Percentiles rank a stretch among this genome's conserved stretches.
Conservation (phyloP, 2,888 invertebrate genomes). For the Mythimna albipuncta region DNA sequence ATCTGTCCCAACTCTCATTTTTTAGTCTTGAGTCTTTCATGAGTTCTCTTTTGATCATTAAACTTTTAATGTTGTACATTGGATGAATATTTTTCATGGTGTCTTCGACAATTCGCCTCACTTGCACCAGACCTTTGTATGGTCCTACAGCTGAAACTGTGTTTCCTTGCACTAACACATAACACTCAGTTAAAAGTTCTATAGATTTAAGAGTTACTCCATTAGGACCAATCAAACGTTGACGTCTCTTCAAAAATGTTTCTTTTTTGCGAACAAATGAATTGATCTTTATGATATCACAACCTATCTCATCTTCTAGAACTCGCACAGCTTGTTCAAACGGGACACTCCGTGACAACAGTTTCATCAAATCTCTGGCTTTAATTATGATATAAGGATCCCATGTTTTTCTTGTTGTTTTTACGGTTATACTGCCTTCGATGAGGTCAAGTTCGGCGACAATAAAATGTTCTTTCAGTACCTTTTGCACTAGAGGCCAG, state of each 20-base stretch:
- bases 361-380: constrained; percentile 98
- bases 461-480: constrained; percentile 94
- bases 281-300: constrained; percentile 99
- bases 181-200: constrained; percentile 98
- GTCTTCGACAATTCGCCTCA: constrained; percentile 97
- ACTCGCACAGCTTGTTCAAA: constrained; percentile 98
- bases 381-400: constrained; percentile 99
- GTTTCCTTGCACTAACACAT: constrained; percentile 98
- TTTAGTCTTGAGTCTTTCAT: constrained; percentile 97
- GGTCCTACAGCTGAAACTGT: constrained; percentile 99
- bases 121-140: constrained; percentile 96
- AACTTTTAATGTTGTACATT: constrained; percentile 98
- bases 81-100: constrained; percentile 99
- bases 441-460: constrained; percentile 97
- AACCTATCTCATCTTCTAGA: constrained; percentile 96
- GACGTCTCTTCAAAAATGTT: constrained; percentile 98
- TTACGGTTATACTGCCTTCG: constrained; percentile 98
- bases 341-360: constrained; percentile 98
- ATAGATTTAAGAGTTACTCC: constrained; percentile 99
- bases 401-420: constrained; percentile 99
- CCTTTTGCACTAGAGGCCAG: constrained; percentile 98
- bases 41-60: constrained; percentile 99
- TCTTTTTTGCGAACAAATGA: constrained; percentile 97
- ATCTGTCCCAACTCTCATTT: constrained; percentile 99
- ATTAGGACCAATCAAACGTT: constrained; percentile 98